Base-by-base conservation (phyloP, 2,888 invertebrate species). In the Cancer borealis region DNA sequence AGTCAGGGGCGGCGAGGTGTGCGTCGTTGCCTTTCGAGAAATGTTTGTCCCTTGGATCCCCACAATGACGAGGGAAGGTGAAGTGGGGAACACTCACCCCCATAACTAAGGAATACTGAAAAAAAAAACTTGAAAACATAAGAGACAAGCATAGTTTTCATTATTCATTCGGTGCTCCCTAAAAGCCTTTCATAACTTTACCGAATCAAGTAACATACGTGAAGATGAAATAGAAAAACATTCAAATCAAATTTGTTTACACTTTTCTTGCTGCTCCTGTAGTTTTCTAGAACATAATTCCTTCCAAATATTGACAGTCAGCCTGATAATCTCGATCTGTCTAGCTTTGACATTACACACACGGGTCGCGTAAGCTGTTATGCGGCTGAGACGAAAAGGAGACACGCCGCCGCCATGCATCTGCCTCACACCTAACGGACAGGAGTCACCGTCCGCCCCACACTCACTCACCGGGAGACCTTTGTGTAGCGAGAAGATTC, bases 1-100 rank as follows among this genome's bases (percentile, higher is more conserved):
- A 39, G 84, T 84, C 39, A 84, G 84, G 84, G 39, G 84, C 39
- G 84, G 84, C 39, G 84, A 84, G 73, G 73, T 73, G 73, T 73
- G 73, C 26, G 26, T n/a, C 73, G 73, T 10, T 73, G 73, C n/a
- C 26, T n/a, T 26, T 73, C 73, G 26, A 26, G 3, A 26, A 73
- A n/a, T 73, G 26, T 73, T 73, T 73, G 73, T 73, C 26, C 6
- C 73, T 73, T 10, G 5, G 73, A 8, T 26, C 10, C 73, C 26
- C 73, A 26, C 73, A 73, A 10, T 26, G 73, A 73, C 73, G n/a
- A 73, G 73, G 73, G 73, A 10, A 73, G 10, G 73, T 73, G n/a
- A 21, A 26, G 39, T 39, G 3, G 26, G 10, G 26, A 26, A 26
- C 73, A 73, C 73, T 5, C 73, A 73, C 73, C 73, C n/a, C 8